Conservation (phyloP, 1,140 invertebrate species). For the Aphaenogaster ashmeadi region DNA sequence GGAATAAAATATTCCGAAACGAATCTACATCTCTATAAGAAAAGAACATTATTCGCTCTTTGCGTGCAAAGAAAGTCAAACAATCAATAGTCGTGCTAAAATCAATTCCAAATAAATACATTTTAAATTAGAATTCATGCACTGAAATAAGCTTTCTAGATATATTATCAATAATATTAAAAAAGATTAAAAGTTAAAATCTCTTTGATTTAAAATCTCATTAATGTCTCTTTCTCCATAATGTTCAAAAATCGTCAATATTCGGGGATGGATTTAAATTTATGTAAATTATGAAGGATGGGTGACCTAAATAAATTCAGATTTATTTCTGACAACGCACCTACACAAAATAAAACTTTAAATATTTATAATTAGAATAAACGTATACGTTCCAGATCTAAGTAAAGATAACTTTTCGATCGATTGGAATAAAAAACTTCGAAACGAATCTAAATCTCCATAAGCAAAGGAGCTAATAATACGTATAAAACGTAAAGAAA, state of each 20-base stretch:
- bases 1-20: no score
- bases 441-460: neutral
- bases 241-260: neutral
- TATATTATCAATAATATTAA: no score
- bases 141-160: no score
- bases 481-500: neutral
- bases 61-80: no score
- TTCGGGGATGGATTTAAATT: neutral
- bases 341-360: neutral
- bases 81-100: no score
- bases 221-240: neutral
- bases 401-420: neutral
- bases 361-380: slow-evolving; percentile 1
- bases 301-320: neutral
- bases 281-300: neutral
- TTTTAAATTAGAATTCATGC: no score
- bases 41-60: no score
- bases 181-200: no score
- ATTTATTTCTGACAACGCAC: neutral
- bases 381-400: neutral
- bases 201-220: neutral
- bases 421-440: neutral
- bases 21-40: no score
- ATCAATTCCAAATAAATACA: no score
- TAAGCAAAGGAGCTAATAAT: neutral